Evolutionary conservation across 92 coral and sea anemone species (phyloP).

Genomic region (Umimayanthus chanpuru): DNA sequence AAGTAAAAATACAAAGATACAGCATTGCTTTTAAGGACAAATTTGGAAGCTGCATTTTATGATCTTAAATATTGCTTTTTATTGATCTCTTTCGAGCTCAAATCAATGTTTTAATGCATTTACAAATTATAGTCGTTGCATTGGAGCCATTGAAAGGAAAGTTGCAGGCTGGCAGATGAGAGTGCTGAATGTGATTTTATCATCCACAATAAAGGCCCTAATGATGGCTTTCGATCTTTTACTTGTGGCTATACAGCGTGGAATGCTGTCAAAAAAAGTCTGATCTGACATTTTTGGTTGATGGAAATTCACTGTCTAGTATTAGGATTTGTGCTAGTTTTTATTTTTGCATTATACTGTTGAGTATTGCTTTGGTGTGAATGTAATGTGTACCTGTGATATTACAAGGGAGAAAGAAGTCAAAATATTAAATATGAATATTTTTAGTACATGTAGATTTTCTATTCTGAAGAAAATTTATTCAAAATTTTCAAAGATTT

Average conservation of each 20-base stretch:
- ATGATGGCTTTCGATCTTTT: background rate
- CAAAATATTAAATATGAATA: background rate
- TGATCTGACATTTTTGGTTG: background rate
- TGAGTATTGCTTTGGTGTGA: background rate
- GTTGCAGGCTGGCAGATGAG: background rate
- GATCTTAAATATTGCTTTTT: background rate
- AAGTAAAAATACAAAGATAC: slow-evolving; percentile 12
- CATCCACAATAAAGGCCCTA: background rate
- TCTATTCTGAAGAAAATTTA: background rate
- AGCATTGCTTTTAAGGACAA: slow-evolving; percentile 32
- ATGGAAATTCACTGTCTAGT: background rate
- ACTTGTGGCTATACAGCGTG: background rate
- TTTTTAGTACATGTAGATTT: background rate
- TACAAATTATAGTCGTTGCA: background rate
- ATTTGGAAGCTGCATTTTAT: slow-evolving; percentile 8
- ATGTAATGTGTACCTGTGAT: slow-evolving; percentile 4
- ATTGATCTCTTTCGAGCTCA: background rate
- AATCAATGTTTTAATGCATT: background rate
- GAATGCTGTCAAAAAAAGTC: background rate
- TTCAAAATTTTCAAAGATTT: background rate
- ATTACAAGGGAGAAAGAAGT: background rate
- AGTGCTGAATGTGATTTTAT: slow-evolving; percentile 1
- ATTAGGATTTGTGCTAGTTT: slow-evolving; percentile 8
- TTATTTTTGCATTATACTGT: slow-evolving; percentile 10
- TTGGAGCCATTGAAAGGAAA: background rate